phyloP scores from a whole-genome alignment of 2,888 invertebrate genomes.

The Athripsodes cinereus region DNA sequence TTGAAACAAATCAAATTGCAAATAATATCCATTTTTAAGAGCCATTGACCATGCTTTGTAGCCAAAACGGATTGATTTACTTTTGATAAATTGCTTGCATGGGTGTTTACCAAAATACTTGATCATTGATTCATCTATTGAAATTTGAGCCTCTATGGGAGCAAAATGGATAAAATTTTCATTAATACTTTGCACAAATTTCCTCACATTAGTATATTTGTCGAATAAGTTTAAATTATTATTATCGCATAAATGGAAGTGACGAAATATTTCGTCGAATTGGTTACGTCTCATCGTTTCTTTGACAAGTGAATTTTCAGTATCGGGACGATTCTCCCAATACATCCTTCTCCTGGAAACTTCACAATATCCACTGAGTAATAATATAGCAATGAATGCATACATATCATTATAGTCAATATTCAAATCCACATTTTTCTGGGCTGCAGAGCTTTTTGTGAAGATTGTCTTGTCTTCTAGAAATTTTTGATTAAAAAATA shows the following conservation, averaged over 20 bases:
- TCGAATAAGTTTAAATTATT: constrained; percentile 1
- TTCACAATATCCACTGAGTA: constrained; percentile 1
- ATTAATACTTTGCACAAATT: constrained; percentile 1
- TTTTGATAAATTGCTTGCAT: constrained; percentile 2
- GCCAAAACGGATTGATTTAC: constrained; percentile 1
- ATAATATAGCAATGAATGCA: not conserved
- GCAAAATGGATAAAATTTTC: not conserved
- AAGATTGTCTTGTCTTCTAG: constrained; percentile 1
- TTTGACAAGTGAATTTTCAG: not conserved
- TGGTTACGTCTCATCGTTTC: constrained; percentile 2
- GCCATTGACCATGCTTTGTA: not conserved
- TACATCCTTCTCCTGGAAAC: constrained; percentile 3
- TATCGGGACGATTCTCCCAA: constrained; percentile 2
- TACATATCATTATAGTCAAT: constrained; percentile 1
- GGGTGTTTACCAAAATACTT: constrained; percentile 3
- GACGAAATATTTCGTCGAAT: constrained; percentile 1
- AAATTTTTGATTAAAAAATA: not conserved
- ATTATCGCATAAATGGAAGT: constrained; percentile 5
- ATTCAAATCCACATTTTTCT: not conserved
- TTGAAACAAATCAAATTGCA: not conserved
- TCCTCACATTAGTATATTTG: constrained; percentile 1
- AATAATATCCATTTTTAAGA: not conserved
- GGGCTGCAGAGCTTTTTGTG: constrained; percentile 1
- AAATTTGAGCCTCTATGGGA: constrained; percentile 3
- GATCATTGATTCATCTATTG: constrained; percentile 1